phyloP scores from a whole-genome alignment of 2,113 vertebrate genomes.

The Oncorhynchus nerka region DNA sequence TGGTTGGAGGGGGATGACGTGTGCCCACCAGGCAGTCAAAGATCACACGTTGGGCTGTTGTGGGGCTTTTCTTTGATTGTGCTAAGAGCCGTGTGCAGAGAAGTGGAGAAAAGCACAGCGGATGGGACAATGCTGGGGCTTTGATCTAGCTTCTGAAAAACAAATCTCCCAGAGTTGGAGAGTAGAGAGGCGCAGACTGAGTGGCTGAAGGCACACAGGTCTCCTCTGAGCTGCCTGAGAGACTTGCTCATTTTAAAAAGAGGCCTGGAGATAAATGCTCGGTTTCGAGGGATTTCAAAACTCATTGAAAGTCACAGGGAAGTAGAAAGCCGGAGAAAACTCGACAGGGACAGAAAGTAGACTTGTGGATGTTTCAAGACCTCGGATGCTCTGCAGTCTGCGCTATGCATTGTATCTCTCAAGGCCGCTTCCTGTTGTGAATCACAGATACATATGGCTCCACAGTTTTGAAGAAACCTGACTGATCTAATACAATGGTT shows the following conservation, averaged over 20 bases:
- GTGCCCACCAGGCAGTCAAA: too few species aligned
- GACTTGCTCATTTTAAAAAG: background rate
- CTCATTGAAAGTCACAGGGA: conserved; percentile 5
- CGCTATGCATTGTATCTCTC: background rate
- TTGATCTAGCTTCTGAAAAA: conserved; percentile 22
- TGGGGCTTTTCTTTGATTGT: too few species aligned
- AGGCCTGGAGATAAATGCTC: conserved; percentile 1
- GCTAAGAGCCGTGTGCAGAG: background rate
- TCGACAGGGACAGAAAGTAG: background rate
- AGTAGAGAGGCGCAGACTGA: background rate
- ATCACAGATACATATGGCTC: background rate
- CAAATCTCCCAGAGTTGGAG: background rate
- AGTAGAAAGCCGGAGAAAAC: background rate
- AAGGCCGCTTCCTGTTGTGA: background rate
- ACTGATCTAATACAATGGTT: too few species aligned
- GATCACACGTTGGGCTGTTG: too few species aligned
- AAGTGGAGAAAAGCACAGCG: background rate
- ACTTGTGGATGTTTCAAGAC: too few species aligned
- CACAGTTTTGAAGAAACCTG: background rate
- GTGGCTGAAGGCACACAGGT: background rate
- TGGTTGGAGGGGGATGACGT: too few species aligned
- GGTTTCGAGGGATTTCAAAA: background rate
- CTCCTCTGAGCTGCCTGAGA: background rate
- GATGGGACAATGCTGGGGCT: conserved; percentile 2
- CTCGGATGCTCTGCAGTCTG: too few species aligned